Evolutionary conservation across 2,797 vertebrate genomes (phyloP), one percentile per base, ranked within the genome.

Genomic region (Podarcis siculus): DNA sequence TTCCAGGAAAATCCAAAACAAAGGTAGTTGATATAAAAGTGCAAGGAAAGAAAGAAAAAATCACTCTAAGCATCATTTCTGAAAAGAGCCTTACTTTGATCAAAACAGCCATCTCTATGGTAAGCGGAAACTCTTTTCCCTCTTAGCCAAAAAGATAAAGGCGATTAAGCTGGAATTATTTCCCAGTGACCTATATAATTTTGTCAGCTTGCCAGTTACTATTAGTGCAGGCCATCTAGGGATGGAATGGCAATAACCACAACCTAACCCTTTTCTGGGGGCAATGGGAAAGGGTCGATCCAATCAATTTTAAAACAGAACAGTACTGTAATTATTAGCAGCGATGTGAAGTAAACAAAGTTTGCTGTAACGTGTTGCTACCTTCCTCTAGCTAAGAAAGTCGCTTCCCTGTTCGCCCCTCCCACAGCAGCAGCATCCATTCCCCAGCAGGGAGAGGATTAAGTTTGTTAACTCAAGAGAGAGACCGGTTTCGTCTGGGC

Each of bases 161-260:
- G 91, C 91, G 95, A 96, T 97, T 97, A 97, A 80, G 86, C 81
- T n/a, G 87, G 95, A 94, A 95, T 97, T 97, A 96, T 94, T 96
- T 94, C 90, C 88, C 93, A 92, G 21, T 96, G 96, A 96, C 97
- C 97, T 96, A 97, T 80, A 97, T 97, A 95, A 91, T 92, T 82
- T 93, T 92, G 91, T 90, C 92, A 84, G 89, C 35, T 80, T 87
- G 82, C 80, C 82, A 90, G 49, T 45, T 80, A 77, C 89, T 92
- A 87, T 82, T 90, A 90, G 64, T 86, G 89, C 75, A 88, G 30
- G 89, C 79, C 89, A 93, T 85, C 86, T 87, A 91, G 91, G 30
- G 81, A 91, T 87, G 88, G 87, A 90, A 84, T 79, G 82, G 61
- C 49, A 91, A 87, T 23, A 91, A 67, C 87, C 86, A 13, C 76